These are phyloP conservation scores for Teleiodes luculella DNA, from an alignment of 2,888 invertebrate species.

Conservation along the genomic window DNA sequence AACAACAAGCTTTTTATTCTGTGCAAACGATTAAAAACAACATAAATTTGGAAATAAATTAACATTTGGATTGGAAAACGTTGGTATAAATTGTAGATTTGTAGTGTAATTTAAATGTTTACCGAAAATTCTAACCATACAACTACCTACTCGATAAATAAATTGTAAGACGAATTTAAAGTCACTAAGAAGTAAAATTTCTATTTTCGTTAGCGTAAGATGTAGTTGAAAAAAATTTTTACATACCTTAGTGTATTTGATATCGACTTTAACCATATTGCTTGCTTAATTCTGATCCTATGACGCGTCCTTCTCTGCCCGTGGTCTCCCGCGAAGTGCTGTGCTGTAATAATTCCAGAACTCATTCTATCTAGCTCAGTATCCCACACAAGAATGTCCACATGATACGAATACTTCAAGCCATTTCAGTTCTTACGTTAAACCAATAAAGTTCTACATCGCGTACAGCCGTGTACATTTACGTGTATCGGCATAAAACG, in stretches of 20 bases:
- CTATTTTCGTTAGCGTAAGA: neutral
- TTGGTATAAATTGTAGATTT: too few species aligned
- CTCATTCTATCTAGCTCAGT: neutral
- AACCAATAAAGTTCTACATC: neutral
- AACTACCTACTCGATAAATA: too few species aligned
- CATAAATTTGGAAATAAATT: too few species aligned
- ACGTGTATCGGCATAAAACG: neutral
- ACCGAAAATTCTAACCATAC: too few species aligned
- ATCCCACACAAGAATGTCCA: neutral
- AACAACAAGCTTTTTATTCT: too few species aligned
- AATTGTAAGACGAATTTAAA: too few species aligned
- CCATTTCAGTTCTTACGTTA: neutral
- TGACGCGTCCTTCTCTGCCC: slow-evolving; percentile 33
- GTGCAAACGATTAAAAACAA: too few species aligned
- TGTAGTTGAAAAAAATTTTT: neutral
- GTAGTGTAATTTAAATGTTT: too few species aligned
- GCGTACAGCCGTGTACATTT: neutral
- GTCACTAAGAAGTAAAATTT: too few species aligned
- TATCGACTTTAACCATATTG: slow-evolving; percentile 69
- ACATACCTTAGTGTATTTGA: slow-evolving; percentile 72
- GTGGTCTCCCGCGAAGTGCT: slow-evolving; percentile 29
- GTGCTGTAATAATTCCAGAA: slow-evolving; percentile 5
- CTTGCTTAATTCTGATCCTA: slow-evolving; percentile 6
- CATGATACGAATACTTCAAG: neutral
- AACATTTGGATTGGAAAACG: too few species aligned